Percentiles rank a stretch among this genome's conserved stretches.
Evolutionary conservation across 2,113 vertebrate species (phyloP).

Genomic region (Tympanuchus pallidicinctus): DNA sequence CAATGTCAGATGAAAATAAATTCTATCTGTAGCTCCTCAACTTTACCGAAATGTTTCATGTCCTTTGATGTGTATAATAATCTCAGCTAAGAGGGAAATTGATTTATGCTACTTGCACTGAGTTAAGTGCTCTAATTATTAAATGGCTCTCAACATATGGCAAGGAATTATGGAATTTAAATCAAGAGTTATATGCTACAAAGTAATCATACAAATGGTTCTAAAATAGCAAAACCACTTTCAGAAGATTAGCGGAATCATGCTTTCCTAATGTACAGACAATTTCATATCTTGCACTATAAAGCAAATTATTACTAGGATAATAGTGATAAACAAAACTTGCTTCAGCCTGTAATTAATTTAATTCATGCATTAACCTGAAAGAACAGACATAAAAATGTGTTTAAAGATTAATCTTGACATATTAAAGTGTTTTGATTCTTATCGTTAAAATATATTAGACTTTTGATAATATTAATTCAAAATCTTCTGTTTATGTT

Average conservation of each 20-base stretch:
- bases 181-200: not conserved
- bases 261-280: not conserved
- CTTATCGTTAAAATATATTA: constrained; percentile 46
- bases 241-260: not conserved
- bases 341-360: not conserved
- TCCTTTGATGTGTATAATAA: not conserved
- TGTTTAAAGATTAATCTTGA: constrained; percentile 14
- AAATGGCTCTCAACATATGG: constrained; percentile 28
- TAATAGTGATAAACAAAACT: constrained; percentile 19
- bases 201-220: constrained; percentile 1
- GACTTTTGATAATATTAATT: constrained; percentile 44
- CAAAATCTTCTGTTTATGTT: constrained; percentile 13
- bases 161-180: constrained; percentile 17
- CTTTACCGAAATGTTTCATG: not conserved
- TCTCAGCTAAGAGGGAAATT: constrained; percentile 14
- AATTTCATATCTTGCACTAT: not conserved
- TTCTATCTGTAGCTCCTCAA: not conserved
- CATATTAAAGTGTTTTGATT: not conserved
- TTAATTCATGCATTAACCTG: not conserved
- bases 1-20: not conserved
- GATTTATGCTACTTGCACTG: constrained; percentile 9
- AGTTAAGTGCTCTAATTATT: constrained; percentile 32
- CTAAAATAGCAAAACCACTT: not conserved
- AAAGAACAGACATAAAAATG: constrained; percentile 12
- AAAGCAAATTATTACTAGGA: not conserved